Base-by-base conservation (phyloP, 2,113 vertebrate genomes). In the Corvus moneduloides region DNA sequence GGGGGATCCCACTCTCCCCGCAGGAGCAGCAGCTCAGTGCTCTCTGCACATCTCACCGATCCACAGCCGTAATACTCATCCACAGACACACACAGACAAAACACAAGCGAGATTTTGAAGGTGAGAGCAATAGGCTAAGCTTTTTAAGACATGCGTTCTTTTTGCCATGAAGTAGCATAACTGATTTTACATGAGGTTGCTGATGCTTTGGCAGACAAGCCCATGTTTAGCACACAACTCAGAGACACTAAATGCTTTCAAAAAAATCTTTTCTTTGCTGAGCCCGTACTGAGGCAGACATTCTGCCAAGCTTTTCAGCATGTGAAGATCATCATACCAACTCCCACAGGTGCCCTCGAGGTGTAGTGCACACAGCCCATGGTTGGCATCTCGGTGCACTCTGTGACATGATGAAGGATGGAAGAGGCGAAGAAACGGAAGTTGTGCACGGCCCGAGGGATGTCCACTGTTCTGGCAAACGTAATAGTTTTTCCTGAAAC, bases 381-480 rank as follows among this genome's bases (percentile, higher is more conserved):
- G 84, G 98, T 84, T 82, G 99, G 98, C 98, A 99, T 98, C 94
- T 98, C 98, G 0, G 98, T 98, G 97, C 99, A 99, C 63, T 99
- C 99, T 0, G 96, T 98, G 7, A 98, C 98, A 54, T 99, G 98
- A 94, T 99, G 99, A 73, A 99, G 98, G 87, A 98, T 79, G 14
- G 99, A 99, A 3, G 99, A 99, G 2, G 99, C 99, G 2, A 99
- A 99, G 98, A 99, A 99, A 44, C 99, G 98, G 91, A 99, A 99
- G 98, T 99, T 99, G 92, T 99, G 96, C 2, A 72, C 98, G 0
- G 99, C 96, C 22, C 99, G 97, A 30, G 99, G 99, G 51, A 99
- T 99, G 94, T 99, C 99, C 90, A 99, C 80, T 1, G 97, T 99
- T 87, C 98, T 98, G 4, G 99, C 99, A 92, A 99, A 98, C 0